Evolutionary conservation across 2,797 vertebrate species (phyloP), one percentile per base, ranked within the genome.

Genomic region (Smutsia temminckii): DNA sequence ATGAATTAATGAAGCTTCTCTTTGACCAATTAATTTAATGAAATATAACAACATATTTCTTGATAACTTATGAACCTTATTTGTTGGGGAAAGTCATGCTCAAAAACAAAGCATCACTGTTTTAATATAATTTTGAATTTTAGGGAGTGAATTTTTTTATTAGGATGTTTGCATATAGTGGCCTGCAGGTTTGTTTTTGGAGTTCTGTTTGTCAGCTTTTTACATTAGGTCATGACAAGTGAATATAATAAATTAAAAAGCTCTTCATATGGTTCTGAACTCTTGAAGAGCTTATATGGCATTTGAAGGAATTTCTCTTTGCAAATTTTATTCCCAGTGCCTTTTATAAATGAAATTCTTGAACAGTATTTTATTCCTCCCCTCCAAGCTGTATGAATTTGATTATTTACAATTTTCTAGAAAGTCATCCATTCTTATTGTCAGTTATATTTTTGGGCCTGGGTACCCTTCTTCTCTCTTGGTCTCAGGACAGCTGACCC

Each of bases 11-110:
- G n/a, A 68, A 93, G 16, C 17, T 87, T 95, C 53, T 55, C 32
- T 92, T 90, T 83, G 63, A 92, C 40, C 61, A 88, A 83, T 93
- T 95, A 93, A 75, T 69, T 94, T 90, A 64, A 78, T 92, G 42
- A 97, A 92, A 49, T 84, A 59, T 85, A 92, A 81, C 79, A 95
- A 86, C 25, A 94, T 66, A 91, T 77, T 95, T 96, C 16, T 57
- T 83, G 40, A 91, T 95, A 79, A 93, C 55, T 85, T 71, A 87
- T 69, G 85, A 69, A 89, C 16, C 20, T 93, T 96, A 85, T 61
- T 95, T 92, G 46, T 25, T 59, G 4, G 57, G 53, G 79, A 96
- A 84, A 92, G n/a, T 79, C 85, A 85, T 61, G 20, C 8, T 90
- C 12, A 61, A 77, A 96, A 93, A 40, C 68, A 85, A 93, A 64